phyloP scores from a whole-genome alignment of 2,888 invertebrate species.

The Parnassius glacialis region DNA sequence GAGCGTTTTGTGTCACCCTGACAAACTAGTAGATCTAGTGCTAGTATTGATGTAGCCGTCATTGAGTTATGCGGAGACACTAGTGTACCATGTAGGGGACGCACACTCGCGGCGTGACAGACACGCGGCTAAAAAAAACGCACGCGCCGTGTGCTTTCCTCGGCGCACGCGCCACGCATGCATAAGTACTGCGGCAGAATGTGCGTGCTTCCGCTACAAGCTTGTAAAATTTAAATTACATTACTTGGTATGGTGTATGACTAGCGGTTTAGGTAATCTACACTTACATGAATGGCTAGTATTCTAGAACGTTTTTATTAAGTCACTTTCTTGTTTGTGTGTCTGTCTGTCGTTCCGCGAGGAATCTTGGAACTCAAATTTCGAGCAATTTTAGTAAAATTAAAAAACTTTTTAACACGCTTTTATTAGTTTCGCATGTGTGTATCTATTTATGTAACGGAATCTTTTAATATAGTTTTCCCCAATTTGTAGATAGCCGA shows the following conservation, averaged over 20 bases:
- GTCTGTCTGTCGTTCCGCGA: too few relatives aligned
- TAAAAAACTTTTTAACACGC: too few relatives aligned
- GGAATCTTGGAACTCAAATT: too few relatives aligned
- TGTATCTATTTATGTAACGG: too few relatives aligned
- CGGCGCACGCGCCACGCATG: neutral
- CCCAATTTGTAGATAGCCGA: too few relatives aligned
- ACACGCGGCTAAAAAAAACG: neutral
- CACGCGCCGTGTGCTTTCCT: neutral
- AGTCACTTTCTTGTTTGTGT: too few relatives aligned
- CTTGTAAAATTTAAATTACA: conserved; percentile 6
- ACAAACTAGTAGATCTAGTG: neutral
- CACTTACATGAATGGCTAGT: too few relatives aligned
- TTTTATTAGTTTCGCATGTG: too few relatives aligned
- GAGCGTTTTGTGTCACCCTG: neutral
- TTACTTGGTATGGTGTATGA: neutral
- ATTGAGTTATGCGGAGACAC: neutral
- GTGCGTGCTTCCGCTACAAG: conserved; percentile 3
- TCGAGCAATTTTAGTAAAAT: too few relatives aligned
- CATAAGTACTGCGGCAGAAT: neutral
- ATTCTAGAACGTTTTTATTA: too few relatives aligned
- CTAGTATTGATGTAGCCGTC: neutral
- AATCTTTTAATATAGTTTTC: too few relatives aligned
- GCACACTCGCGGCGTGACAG: neutral
- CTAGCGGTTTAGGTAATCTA: too few relatives aligned
- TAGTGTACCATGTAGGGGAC: neutral